Evolutionary conservation across 2,113 vertebrate genomes (phyloP), one percentile per base, ranked within the genome.

Genomic region (Nerophis ophidion): DNA sequence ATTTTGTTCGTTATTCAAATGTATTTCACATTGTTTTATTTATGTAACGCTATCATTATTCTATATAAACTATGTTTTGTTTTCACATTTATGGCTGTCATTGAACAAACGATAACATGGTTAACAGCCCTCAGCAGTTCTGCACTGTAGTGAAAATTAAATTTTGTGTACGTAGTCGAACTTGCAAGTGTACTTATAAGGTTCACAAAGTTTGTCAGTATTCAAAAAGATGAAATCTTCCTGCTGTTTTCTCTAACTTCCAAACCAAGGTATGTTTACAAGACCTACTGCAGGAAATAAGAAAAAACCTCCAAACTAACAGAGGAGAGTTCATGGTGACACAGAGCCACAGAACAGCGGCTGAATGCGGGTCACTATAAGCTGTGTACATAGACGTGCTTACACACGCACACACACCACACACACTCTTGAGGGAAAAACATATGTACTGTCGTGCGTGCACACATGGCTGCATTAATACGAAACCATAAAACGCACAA

Each of bases 261-360:
- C 40, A 74, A 48, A 73, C 66, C 60, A 64, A 79, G 53, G 49
- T 48, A 63, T 77, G 75, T 83, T 81, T 76, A 75, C 68, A 26
- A 67, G 63, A 38, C 15, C 38, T 8, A 42, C 83, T 77, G 85
- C 74, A 77, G 85, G 80, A 87, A 86, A 88, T 81, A 66, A 87
- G 83, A 62, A 56, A 56, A 79, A 81, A 81, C 79, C 63, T 82
- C 74, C 68, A 72, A 80, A 80, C 80, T 66, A 85, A 88, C 86
- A 90, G 81, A 84, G 82, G 77, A 65, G 68, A 51, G 74, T 88
- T 90, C 67, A 89, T 82, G 74, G 69, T 19, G 33, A 83, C 77
- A 66, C 63, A 63, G 81, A 5, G 2, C 6, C 71, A 79, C 76
- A 44, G 40, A 71, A 81, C 71, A 65, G 12, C 9, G 42, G 36